Percentiles rank a stretch among this genome's conserved stretches.
phyloP scores from a whole-genome alignment of 2,888 invertebrate genomes.

The Cryptosula pallasiana region DNA sequence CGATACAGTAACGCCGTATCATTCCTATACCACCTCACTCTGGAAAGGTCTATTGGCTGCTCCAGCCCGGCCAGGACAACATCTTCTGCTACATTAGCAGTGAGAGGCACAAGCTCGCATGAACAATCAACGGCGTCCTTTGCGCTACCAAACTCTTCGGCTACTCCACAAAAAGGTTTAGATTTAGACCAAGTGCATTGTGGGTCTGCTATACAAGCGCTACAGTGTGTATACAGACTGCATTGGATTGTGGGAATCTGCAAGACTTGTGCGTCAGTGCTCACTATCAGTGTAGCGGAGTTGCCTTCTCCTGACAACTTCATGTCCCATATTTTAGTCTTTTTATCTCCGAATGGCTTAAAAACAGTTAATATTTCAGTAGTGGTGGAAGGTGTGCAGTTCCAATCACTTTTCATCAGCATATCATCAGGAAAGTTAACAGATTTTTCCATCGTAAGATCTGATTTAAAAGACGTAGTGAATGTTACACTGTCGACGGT shows the following conservation, averaged over 20 bases:
- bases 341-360: constrained; percentile 6
- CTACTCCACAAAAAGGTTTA: not conserved
- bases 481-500: constrained; percentile 4
- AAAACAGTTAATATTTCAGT: not conserved
- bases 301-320: not conserved
- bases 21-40: not conserved
- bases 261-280: not conserved
- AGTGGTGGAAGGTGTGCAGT: constrained; percentile 11
- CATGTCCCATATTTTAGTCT: constrained; percentile 24
- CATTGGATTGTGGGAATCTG: constrained; percentile 22
- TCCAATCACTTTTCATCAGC: constrained; percentile 7
- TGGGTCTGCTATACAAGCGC: constrained; percentile 2
- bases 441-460: constrained; percentile 23
- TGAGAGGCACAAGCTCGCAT: not conserved
- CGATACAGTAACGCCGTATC: not conserved
- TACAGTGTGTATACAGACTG: constrained; percentile 16
- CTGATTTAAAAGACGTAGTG: constrained; percentile 2
- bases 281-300: not conserved
- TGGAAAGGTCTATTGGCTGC: not conserved
- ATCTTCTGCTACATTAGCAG: constrained; percentile 11
- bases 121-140: not conserved
- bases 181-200: not conserved
- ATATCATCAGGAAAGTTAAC: constrained; percentile 21
- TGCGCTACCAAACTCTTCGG: not conserved
- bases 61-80: constrained; percentile 15